Base-by-base conservation (phyloP, 2,888 invertebrate genomes). In the Antitype chi region DNA sequence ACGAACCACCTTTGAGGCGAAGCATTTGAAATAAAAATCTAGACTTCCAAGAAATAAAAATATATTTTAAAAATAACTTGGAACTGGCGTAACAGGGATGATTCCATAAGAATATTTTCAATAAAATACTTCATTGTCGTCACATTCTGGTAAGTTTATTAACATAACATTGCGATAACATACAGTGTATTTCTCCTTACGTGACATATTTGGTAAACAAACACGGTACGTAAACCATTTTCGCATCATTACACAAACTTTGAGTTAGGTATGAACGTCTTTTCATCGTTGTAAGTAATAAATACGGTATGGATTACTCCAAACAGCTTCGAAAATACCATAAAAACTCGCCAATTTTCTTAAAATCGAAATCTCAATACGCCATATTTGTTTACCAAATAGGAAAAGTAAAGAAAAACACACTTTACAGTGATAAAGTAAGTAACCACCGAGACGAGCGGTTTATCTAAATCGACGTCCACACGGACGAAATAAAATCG, bases 41-140 rank as follows among this genome's bases (percentile, higher is more conserved):
- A 59, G 38, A 38, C 13, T 53, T 87, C 82, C 87, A 85, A 84
- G 87, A 85, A 81, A 81, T 72, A 76, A 85, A 79, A 76, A 78
- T 87, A 87, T 81, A 81, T 85, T 78, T 75, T 53, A 43, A 67
- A 81, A 81, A 85, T 62, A 78, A 71, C 85, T 85, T 85, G 85
- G 78, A 81, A 68, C n/a, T 76, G 82, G 52, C 63, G 70, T 76
- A 78, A 85, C 81, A 77, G 64, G 76, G 76, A 62, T 82, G 57
- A 59, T 85, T 73, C 70, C 47, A 64, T 43, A 70, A 71, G 28
- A 81, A 59, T 20, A 67, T 71, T 55, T 83, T 86, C 68, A 74
- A 64, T 66, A 74, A 86, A 72, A 81, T 74, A 77, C 59, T 78
- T 76, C 57, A 73, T 70, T 71, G 28, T 68, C 43, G 55, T 82